A percentile compares a stretch with the other conserved stretches of the same genome.
These are phyloP conservation scores for Apaloderma vittatum DNA, from an alignment of 2,113 vertebrate genomes.

Conservation along the genomic window DNA sequence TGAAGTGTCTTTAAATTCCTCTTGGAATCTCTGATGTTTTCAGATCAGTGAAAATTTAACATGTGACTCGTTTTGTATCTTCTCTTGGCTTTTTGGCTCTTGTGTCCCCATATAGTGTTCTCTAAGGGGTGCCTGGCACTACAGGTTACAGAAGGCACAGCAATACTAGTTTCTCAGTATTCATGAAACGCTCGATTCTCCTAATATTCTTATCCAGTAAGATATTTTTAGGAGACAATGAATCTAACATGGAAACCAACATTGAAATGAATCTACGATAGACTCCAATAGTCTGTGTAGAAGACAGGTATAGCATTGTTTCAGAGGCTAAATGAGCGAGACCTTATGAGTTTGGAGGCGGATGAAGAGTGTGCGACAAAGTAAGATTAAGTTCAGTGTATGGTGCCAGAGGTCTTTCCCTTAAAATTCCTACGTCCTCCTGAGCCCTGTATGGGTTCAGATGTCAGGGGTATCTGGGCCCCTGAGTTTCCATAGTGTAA, in stretches of 20 bases:
- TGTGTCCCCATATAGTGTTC: background rate
- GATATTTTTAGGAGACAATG: background rate
- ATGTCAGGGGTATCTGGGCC: background rate
- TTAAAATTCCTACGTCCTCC: background rate
- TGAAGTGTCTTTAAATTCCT: background rate
- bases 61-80: background rate
- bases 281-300: background rate
- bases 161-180: background rate
- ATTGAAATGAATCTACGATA: background rate
- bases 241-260: background rate
- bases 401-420: background rate
- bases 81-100: background rate
- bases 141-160: background rate
- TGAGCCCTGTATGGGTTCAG: background rate
- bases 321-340: background rate
- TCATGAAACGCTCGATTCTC: background rate
- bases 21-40: background rate
- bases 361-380: background rate
- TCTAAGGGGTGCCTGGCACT: background rate
- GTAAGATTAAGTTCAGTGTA: background rate
- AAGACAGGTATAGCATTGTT: background rate
- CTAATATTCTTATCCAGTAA: background rate
- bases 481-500: background rate
- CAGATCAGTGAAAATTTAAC: background rate
- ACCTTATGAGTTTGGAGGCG: background rate